Base-by-base conservation (phyloP, 2,888 invertebrate species). In the Hirtodrosophila trivittata region DNA sequence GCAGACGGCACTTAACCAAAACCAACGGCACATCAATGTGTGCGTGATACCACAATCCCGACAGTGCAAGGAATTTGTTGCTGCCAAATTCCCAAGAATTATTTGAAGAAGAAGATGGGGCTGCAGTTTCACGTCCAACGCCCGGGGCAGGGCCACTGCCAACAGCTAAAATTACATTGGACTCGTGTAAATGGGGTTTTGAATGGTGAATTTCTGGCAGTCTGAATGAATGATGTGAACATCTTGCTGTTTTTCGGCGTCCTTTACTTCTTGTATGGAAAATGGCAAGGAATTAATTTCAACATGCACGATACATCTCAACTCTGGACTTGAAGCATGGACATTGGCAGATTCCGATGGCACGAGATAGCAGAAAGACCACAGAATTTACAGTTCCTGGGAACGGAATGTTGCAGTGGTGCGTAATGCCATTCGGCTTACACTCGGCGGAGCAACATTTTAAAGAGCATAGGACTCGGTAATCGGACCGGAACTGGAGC, bases 1-100 rank as follows among this genome's bases (percentile, higher is more conserved):
- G 95, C 73, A 96, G 92, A 50, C 96, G 93, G 89, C 96, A 96
- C 90, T 96, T 96, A 70, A 96, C 95, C 81, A 96, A 92, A 92
- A 97, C 97, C 65, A 97, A 92, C 1, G 97, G 97, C 1, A 96
- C 96, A 97, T 94, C 75, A 95, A 93, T 8, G 95, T 94, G 91
- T 97, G 97, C 9, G 97, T 97, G 66, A 93, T 68, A 60, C 97
- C 97, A 90, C 97, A 66, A 94, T 90, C 33, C 94, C 95, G 89
- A 97, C 21, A 95, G 91, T 42, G 93, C 92, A 88, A 95, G 97
- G 90, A 94, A 97, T 91, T 96, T 95, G 56, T 89, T 90, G 62
- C 95, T 95, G 73, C 94, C 95, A 92, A 95, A 95, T 90, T 94
- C 94, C 77, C 94, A 94, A 0, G 93, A 93, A 30, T 89, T 87